phyloP scores from a whole-genome alignment of 2,113 vertebrate genomes.

The Ranitomeya imitator region DNA sequence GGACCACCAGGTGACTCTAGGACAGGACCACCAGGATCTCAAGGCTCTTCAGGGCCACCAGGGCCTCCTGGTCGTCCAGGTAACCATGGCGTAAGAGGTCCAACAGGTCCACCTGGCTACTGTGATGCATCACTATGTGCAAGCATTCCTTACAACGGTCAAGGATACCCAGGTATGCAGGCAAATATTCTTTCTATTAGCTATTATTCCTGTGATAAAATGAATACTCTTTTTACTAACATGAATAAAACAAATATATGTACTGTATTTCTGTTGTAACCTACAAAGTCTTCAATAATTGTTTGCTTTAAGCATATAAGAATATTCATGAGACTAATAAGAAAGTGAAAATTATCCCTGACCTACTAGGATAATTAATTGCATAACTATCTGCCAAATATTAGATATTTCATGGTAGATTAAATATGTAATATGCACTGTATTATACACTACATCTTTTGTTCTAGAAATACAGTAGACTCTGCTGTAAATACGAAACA shows the following conservation, averaged over 20 bases:
- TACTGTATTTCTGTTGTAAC: neutral
- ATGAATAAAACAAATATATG: neutral
- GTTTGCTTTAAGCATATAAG: neutral
- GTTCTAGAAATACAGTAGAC: too few species aligned
- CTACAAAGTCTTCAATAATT: neutral
- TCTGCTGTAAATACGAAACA: too few species aligned
- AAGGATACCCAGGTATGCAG: constrained; percentile 91
- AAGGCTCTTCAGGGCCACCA: constrained; percentile 84
- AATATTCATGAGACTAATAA: neutral
- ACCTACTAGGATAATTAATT: too few species aligned
- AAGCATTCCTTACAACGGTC: constrained; percentile 96
- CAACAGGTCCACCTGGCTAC: constrained; percentile 90
- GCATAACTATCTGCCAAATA: too few species aligned
- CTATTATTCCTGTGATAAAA: neutral
- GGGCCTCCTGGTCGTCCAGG: constrained; percentile 90
- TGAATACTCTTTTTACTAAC: neutral
- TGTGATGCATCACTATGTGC: constrained; percentile 97
- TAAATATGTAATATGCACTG: too few species aligned
- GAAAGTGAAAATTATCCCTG: neutral
- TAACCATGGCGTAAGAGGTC: constrained; percentile 84
- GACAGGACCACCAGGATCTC: constrained; percentile 83
- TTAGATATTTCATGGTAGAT: too few species aligned
- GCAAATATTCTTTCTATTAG: neutral
- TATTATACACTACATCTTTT: too few species aligned
- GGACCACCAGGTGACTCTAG: constrained; percentile 90